A percentile compares a stretch with the other conserved stretches of the same genome.
Evolutionary conservation across 2,113 vertebrate genomes (phyloP).

Genomic region (Chunga burmeisteri): DNA sequence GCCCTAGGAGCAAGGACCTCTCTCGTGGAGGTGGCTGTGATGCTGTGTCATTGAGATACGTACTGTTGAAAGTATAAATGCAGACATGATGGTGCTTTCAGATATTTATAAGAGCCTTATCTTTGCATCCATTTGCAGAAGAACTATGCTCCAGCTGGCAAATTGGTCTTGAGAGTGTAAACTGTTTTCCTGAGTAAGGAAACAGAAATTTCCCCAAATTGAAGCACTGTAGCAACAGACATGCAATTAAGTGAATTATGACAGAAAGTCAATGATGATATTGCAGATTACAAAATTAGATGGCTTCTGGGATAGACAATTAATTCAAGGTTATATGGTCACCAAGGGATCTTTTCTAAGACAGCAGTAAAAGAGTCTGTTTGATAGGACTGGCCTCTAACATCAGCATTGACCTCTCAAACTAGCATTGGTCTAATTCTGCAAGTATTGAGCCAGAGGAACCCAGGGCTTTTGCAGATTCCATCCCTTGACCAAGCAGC

Average conservation of each 20-base stretch:
- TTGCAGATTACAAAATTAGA: constrained; percentile 6
- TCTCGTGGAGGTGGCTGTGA: neutral
- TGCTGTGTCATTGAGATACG: neutral
- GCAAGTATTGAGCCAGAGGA: neutral
- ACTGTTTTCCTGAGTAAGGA: constrained; percentile 33
- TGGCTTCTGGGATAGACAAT: neutral
- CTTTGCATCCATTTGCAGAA: neutral
- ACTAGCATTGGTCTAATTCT: neutral
- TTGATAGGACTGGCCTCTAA: neutral
- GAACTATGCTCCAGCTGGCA: constrained; percentile 39
- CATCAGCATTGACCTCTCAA: neutral
- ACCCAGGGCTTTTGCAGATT: neutral
- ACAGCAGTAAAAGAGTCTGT: neutral
- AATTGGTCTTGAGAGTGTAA: constrained; percentile 47
- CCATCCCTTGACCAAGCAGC: neutral
- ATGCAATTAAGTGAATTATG: constrained; percentile 31
- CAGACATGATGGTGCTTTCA: neutral
- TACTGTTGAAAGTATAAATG: neutral
- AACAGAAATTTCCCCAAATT: constrained; percentile 47
- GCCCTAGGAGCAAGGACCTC: neutral
- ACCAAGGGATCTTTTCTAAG: neutral
- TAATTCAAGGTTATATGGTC: neutral
- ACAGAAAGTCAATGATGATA: neutral
- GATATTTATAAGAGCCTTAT: constrained; percentile 3
- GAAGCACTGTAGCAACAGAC: constrained; percentile 6